phyloP scores from a whole-genome alignment of 2,113 vertebrate species.

The Ursus arctos region DNA sequence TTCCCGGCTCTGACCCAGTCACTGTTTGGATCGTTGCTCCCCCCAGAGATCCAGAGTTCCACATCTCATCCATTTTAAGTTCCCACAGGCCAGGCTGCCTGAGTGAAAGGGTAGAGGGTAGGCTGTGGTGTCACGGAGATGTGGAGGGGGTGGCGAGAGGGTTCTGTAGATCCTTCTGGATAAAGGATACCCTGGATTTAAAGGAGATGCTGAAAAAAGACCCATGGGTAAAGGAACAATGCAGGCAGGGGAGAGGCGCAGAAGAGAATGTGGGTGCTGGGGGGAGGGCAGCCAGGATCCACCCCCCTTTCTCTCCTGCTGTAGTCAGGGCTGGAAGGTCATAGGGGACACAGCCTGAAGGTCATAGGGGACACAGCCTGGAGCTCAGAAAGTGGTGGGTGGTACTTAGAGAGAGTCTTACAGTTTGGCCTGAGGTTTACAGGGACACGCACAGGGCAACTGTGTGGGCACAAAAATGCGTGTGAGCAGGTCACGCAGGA shows the following conservation, averaged over 20 bases:
- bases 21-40: background rate
- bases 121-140: background rate
- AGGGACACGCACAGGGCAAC: background rate
- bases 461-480: background rate
- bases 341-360: background rate
- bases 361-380: background rate
- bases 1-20: background rate
- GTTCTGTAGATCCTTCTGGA: background rate
- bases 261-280: background rate
- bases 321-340: background rate
- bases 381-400: background rate
- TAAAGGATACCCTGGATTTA: background rate
- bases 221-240: background rate
- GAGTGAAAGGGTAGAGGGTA: background rate
- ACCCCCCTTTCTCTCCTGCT: background rate
- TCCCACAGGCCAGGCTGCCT: background rate
- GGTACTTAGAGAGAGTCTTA: background rate
- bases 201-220: background rate
- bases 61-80: background rate
- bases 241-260: background rate
- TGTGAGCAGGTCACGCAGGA: background rate
- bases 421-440: background rate
- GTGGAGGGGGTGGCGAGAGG: background rate
- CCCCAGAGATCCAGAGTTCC: background rate
- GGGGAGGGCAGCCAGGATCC: background rate